Percentiles rank a stretch among this genome's conserved stretches.
Conservation (phyloP, 2,797 vertebrate genomes). For the Chrosomus eos region DNA sequence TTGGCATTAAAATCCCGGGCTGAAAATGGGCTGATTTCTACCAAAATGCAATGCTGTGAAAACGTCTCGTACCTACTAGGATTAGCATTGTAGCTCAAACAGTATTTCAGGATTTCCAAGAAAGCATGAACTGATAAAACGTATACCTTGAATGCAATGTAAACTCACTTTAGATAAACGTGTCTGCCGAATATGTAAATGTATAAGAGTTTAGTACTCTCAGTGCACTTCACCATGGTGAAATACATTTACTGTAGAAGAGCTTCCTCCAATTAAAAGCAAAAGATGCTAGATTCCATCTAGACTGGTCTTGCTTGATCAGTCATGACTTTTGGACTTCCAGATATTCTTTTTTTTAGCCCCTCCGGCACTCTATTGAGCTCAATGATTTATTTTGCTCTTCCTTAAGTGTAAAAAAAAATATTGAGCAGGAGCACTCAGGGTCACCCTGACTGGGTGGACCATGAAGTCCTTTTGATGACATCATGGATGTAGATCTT, state of each 20-base stretch:
- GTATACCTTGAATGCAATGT: background rate
- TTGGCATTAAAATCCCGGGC: no score
- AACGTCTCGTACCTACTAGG: background rate
- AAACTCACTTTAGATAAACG: background rate
- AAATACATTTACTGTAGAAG: background rate
- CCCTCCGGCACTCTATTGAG: background rate
- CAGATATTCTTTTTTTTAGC: background rate
- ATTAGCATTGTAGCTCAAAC: background rate
- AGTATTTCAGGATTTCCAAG: background rate
- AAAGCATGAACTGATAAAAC: background rate
- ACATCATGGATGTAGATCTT: conserved; percentile 27
- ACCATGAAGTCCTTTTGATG: conserved; percentile 6
- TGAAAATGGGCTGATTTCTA: background rate
- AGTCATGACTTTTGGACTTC: background rate
- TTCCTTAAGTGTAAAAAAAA: conserved; percentile 1
- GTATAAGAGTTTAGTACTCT: background rate
- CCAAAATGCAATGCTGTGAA: background rate
- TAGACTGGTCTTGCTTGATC: background rate
- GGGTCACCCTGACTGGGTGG: conserved; percentile 5
- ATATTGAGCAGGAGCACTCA: background rate
- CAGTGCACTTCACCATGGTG: background rate
- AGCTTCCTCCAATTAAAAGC: background rate
- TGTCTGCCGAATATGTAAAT: background rate
- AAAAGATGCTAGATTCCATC: background rate
- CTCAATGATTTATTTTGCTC: conserved; percentile 12